phyloP scores from a whole-genome alignment of 2,888 invertebrate species.

The Hecatera dysodea region DNA sequence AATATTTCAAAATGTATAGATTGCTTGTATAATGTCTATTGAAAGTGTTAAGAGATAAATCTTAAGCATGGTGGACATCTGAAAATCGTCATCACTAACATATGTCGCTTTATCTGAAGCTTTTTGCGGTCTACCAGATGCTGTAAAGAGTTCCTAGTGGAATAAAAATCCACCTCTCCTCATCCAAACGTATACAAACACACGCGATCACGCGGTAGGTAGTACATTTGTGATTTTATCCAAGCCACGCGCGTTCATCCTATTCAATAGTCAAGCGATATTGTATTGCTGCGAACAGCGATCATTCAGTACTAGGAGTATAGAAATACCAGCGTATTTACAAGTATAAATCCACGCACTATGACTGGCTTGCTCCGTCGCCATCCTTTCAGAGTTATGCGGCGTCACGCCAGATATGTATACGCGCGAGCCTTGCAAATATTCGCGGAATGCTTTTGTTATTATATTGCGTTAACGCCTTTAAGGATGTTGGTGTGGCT shows the following conservation, averaged over 20 bases:
- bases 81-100: neutral
- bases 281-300: constrained; percentile 3
- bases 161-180: neutral
- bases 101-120: no score
- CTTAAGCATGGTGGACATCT: neutral
- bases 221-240: no score
- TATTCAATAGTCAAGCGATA: neutral
- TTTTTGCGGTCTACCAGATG: neutral
- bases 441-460: constrained; percentile 62
- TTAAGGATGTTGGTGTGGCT: constrained; percentile 17
- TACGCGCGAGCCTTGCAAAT: constrained; percentile 42
- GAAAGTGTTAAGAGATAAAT: neutral
- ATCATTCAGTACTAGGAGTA: constrained; percentile 7
- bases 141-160: neutral
- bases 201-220: no score
- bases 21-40: no score
- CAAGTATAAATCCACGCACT: constrained; percentile 9
- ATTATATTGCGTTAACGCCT: constrained; percentile 45
- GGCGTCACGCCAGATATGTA: constrained; percentile 44
- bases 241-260: no score
- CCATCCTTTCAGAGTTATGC: constrained; percentile 55
- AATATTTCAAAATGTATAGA: neutral
- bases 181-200: no score
- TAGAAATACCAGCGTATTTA: neutral
- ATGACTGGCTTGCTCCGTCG: constrained; percentile 7